These are phyloP conservation scores for Petrolisthes cinctipes DNA, from an alignment of 2,888 invertebrate genomes.

Conservation along the genomic window DNA sequence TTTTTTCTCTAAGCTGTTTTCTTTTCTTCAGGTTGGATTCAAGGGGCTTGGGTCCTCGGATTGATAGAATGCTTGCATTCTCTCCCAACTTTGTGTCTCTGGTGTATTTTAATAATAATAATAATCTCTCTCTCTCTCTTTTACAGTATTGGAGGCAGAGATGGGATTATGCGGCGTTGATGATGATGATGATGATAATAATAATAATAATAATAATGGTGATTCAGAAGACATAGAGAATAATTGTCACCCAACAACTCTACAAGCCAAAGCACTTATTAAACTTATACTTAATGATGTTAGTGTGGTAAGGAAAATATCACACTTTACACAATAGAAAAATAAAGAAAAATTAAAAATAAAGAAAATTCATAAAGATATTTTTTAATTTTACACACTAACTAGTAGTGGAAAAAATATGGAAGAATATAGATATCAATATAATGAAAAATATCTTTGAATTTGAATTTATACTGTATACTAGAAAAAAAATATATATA, in stretches of 20 bases:
- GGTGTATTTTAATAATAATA: too few species aligned
- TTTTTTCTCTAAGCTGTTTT: too few species aligned
- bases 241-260: conserved; percentile 52
- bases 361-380: too few species aligned
- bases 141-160: conserved; percentile 60
- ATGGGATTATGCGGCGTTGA: conserved; percentile 53
- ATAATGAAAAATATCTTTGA: background rate
- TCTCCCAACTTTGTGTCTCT: too few species aligned
- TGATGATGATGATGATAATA: conserved; percentile 42
- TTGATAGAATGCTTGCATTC: too few species aligned
- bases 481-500: background rate
- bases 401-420: too few species aligned
- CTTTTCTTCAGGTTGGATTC: too few species aligned
- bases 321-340: conserved; percentile 52
- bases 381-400: too few species aligned
- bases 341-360: background rate
- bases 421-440: too few species aligned
- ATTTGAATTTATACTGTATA: background rate
- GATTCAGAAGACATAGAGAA: conserved; percentile 37
- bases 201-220: too few species aligned
- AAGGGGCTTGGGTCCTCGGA: too few species aligned
- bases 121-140: background rate
- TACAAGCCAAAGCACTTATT: conserved; percentile 57
- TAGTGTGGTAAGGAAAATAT: conserved; percentile 47
- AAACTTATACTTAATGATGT: conserved; percentile 57